These are phyloP conservation scores for Lepus townsendii DNA, from an alignment of 2,797 vertebrate genomes.

Conservation along the genomic window DNA sequence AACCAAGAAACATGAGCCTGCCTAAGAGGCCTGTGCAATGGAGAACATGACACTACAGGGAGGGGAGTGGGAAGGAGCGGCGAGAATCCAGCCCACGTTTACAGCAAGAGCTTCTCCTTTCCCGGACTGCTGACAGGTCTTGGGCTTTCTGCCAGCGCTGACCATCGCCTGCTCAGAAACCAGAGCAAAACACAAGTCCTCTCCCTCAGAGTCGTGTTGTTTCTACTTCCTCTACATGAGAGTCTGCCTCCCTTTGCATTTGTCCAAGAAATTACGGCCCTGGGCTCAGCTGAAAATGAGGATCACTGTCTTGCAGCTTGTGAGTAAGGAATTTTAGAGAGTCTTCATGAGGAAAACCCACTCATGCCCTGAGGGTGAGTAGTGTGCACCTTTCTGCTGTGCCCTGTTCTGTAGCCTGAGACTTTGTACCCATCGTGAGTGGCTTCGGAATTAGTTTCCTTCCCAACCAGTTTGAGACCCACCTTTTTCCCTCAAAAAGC, in stretches of 20 bases:
- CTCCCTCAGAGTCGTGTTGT: background rate
- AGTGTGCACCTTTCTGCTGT: background rate
- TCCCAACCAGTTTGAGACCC: background rate
- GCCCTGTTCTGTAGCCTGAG: background rate
- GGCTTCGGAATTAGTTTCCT: background rate
- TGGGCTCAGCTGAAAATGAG: background rate
- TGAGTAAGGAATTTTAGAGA: background rate
- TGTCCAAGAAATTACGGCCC: background rate
- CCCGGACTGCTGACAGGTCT: rapidly evolving
- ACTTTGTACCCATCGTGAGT: background rate
- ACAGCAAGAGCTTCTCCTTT: background rate
- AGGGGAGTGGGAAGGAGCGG: too few relatives aligned
- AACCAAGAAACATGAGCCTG: background rate
- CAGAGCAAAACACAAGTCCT: background rate
- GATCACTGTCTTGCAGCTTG: background rate
- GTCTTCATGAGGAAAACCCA: rapidly evolving
- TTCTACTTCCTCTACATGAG: background rate
- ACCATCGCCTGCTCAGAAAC: background rate
- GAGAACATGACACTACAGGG: rapidly evolving
- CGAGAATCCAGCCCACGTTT: background rate
- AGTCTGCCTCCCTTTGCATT: background rate
- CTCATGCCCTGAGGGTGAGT: rapidly evolving
- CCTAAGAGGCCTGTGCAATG: rapidly evolving
- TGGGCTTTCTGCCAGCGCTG: constrained; percentile 21
- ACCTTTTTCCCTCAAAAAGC: background rate